These are phyloP conservation scores for Oryzias woworae DNA, from an alignment of 2,113 vertebrate genomes.

Conservation along the genomic window DNA sequence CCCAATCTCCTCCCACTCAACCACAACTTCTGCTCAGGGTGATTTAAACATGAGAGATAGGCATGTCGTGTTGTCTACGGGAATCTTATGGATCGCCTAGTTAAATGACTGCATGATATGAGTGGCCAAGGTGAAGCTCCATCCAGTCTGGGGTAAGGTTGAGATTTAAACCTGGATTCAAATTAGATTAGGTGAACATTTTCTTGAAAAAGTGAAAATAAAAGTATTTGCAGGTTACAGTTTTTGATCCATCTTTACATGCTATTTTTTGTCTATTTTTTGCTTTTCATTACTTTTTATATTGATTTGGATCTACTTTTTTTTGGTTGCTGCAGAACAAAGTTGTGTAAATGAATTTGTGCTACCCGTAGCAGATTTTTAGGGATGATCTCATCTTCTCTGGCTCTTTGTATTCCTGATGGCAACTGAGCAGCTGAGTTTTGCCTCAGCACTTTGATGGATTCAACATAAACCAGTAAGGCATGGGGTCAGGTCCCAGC, in stretches of 20 bases:
- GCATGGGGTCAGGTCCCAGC: constrained; percentile 64
- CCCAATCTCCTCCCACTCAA: constrained; percentile 76
- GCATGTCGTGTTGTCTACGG: constrained; percentile 29
- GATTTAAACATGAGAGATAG: constrained; percentile 53
- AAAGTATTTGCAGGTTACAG: background rate
- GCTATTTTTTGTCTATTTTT: constrained; percentile 13
- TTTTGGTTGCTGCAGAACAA: constrained; percentile 20
- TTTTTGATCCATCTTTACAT: constrained; percentile 3
- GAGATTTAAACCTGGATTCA: constrained; percentile 22
- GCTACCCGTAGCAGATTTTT: constrained; percentile 32
- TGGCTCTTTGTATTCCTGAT: constrained; percentile 54
- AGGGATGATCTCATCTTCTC: constrained; percentile 64
- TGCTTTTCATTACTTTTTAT: constrained; percentile 22
- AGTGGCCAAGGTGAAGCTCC: constrained; percentile 27
- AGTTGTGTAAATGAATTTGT: constrained; percentile 46
- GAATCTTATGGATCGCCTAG: constrained; percentile 49
- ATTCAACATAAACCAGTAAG: constrained; percentile 65
- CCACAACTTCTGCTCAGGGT: constrained; percentile 79
- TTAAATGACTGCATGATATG: constrained; percentile 38
- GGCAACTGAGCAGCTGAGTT: constrained; percentile 43
- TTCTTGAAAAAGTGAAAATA: background rate
- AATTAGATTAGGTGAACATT: too few relatives aligned
- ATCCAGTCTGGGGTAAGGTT: constrained; percentile 20
- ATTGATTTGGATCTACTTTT: constrained; percentile 24
- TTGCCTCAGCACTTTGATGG: constrained; percentile 65